phyloP scores from a whole-genome alignment of 2,113 vertebrate species.

The Onychostruthus taczanowskii region DNA sequence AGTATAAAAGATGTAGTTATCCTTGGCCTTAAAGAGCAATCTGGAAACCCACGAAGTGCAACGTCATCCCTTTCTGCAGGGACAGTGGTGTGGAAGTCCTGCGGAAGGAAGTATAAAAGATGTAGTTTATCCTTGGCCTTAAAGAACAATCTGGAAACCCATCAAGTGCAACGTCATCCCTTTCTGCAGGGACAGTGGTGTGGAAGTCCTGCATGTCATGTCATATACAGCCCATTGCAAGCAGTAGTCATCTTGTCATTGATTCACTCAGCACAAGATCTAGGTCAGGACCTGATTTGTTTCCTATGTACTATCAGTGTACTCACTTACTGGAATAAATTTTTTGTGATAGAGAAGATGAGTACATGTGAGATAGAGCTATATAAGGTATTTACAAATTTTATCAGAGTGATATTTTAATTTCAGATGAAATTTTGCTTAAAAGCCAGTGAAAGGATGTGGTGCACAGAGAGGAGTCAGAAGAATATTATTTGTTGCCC shows the following conservation, averaged over 20 bases:
- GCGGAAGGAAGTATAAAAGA: neutral
- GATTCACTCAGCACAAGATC: neutral
- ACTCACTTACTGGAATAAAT: neutral
- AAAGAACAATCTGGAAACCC: neutral
- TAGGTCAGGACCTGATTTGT: neutral
- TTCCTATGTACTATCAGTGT: neutral
- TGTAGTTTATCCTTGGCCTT: neutral
- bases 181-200: neutral
- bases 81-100: no score
- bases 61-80: no score
- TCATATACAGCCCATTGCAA: neutral
- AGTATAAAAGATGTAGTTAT: no score
- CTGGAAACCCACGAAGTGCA: no score
- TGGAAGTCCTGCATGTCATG: neutral
- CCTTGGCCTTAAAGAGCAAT: no score
- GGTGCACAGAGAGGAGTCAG: neutral
- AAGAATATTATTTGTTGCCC: neutral
- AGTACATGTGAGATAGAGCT: neutral
- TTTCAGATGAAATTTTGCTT: neutral
- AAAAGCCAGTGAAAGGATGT: neutral
- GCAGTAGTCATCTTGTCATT: neutral
- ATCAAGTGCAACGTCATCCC: rapidly evolving
- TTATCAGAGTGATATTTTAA: neutral
- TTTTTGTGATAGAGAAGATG: neutral
- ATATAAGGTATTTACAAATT: neutral